Base-by-base conservation (phyloP, 2,113 vertebrate species). In the Nansenia antarctica region DNA sequence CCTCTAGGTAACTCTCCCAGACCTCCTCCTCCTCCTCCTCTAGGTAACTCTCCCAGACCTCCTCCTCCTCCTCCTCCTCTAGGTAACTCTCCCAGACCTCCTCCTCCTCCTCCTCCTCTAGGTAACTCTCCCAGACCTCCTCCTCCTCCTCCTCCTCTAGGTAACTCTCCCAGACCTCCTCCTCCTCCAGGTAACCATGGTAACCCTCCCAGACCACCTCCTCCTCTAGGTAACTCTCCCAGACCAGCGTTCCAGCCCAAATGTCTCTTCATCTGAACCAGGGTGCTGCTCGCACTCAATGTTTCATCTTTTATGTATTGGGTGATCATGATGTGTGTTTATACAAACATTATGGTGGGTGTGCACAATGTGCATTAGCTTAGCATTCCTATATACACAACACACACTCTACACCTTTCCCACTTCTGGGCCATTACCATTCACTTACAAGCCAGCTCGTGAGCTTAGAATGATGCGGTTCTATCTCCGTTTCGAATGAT, bases 31-130 rank as follows among this genome's bases (percentile, higher is more conserved):
- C 96, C 0, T 96, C 98, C 0, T 99, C 97, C 8, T 98, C 98
- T 66, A 93, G 98, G 98, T 99, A 92, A 39, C 31, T n/a, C n/a
- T n/a, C n/a, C 29, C 98, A 99, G 85, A 98, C 93, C 77, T 99
- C 98, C 0, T 96, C 99, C 73, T 97, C 98, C 27, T 94, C 96
- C 0, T 96, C 98, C 0, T 99, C 97, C 8, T 98, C 98, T 66
- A 93, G 98, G 98, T 99, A 92, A 39, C 31, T n/a, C n/a, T n/a
- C n/a, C 29, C 98, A 99, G 85, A 98, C 93, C 77, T 99, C 98
- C 0, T 96, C 99, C 73, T 97, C 98, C 27, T 94, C 96, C 0
- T 96, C 98, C 0, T 99, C 97, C 8, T 98, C 98, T 66, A 93
- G 98, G 98, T 99, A 92, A 39, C 31, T n/a, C n/a, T n/a, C n/a